phyloP scores from a whole-genome alignment of 2,113 vertebrate species.

The Hemicordylus capensis region DNA sequence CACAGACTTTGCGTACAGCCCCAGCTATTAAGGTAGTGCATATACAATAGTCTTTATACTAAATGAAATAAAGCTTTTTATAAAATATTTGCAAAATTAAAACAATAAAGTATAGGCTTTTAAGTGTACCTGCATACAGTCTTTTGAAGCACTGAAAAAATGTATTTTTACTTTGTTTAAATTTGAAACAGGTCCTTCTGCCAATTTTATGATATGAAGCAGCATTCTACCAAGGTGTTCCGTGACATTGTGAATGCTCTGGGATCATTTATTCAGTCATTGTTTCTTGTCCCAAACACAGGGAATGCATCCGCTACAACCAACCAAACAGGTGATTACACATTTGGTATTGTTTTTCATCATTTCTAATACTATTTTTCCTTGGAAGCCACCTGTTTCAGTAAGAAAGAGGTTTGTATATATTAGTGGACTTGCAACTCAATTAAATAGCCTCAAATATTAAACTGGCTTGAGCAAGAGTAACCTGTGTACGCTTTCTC shows the following conservation, averaged over 20 bases:
- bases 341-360: neutral
- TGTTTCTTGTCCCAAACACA: slow-evolving; percentile 90
- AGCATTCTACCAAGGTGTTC: slow-evolving; percentile 98
- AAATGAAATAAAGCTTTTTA: neutral
- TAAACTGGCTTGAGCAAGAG: neutral
- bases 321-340: slow-evolving; percentile 83
- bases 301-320: slow-evolving; percentile 79
- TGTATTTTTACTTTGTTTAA: neutral
- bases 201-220: slow-evolving; percentile 99
- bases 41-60: neutral
- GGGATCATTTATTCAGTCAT: slow-evolving; percentile 97
- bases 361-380: slow-evolving; percentile 7
- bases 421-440: neutral
- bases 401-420: neutral
- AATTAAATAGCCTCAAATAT: neutral
- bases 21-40: slow-evolving; percentile 88
- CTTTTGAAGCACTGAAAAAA: neutral
- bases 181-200: slow-evolving; percentile 89
- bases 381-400: neutral
- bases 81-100: neutral
- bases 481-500: neutral
- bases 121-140: neutral
- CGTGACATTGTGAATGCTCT: slow-evolving; percentile 97
- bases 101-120: neutral
- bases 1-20: slow-evolving; percentile 97